Percentiles rank a stretch among this genome's conserved stretches.
phyloP scores from a whole-genome alignment of 2,888 invertebrate species.

The Synergus japonicus region DNA sequence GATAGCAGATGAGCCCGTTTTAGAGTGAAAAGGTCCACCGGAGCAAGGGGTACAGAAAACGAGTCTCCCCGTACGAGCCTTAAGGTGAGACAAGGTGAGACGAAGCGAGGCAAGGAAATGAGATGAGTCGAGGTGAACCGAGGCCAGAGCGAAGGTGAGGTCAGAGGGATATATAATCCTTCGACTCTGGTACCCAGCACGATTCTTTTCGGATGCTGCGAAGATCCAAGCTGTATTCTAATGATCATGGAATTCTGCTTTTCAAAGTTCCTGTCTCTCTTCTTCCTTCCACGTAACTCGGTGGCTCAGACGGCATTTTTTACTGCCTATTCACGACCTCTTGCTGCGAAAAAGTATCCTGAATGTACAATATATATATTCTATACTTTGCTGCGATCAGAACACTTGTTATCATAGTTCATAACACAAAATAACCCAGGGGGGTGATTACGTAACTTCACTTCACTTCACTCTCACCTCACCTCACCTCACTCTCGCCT shows the following conservation, averaged over 20 bases:
- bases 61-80: conserved; percentile 44
- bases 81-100: conserved; percentile 40
- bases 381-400: too few relatives aligned
- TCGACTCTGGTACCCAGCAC: conserved; percentile 67
- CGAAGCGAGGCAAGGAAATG: conserved; percentile 48
- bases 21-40: conserved; percentile 42
- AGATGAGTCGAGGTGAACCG: conserved; percentile 52
- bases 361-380: too few relatives aligned
- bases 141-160: conserved; percentile 58
- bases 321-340: conserved; percentile 18
- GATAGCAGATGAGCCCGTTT: conserved; percentile 23
- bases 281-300: conserved; percentile 28
- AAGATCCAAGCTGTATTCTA: conserved; percentile 43
- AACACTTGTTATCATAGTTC: too few relatives aligned
- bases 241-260: conserved; percentile 32
- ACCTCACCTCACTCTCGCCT: too few relatives aligned
- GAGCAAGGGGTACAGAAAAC: conserved; percentile 40
- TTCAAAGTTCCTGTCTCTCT: conserved; percentile 15
- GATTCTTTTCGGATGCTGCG: conserved; percentile 66
- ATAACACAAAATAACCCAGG: too few relatives aligned
- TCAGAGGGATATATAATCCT: conserved; percentile 71
- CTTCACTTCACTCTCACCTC: too few relatives aligned
- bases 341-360: neutral
- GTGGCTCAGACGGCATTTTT: neutral
- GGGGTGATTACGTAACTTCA: too few relatives aligned